A percentile compares a stretch with the other conserved stretches of the same genome.
These are phyloP conservation scores for Calypte anna DNA, from an alignment of 2,113 vertebrate species.

Conservation along the genomic window DNA sequence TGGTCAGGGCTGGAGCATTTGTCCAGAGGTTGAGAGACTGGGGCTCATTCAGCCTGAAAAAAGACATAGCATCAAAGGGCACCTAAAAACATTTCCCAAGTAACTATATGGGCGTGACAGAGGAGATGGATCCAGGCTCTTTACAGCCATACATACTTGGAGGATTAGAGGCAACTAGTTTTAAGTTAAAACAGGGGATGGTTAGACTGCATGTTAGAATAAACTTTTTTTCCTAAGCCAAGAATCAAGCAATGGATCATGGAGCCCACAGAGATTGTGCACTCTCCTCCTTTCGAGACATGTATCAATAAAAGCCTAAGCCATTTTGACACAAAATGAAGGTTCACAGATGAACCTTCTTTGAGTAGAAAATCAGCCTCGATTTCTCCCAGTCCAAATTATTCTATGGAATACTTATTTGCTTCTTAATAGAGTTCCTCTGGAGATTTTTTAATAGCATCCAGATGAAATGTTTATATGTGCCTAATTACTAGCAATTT, in stretches of 20 bases:
- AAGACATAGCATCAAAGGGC: not conserved
- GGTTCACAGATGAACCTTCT: not conserved
- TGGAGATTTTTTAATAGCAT: conserved; percentile 16
- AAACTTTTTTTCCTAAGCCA: not conserved
- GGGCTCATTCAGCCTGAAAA: not conserved
- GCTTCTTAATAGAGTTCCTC: not conserved
- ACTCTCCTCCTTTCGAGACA: not conserved
- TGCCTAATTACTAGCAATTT: conserved; percentile 28
- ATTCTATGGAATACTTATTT: not conserved
- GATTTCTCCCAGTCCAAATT: not conserved
- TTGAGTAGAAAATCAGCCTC: not conserved
- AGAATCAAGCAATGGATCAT: not conserved
- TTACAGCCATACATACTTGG: rapidly evolving
- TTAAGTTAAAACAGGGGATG: not conserved
- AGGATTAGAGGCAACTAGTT: not conserved
- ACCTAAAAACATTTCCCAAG: not conserved
- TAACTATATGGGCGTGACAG: rapidly evolving
- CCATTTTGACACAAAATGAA: no score
- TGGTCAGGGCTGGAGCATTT: not conserved
- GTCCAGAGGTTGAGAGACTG: not conserved
- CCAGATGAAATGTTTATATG: conserved; percentile 30
- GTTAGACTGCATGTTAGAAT: not conserved
- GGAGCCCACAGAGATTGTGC: rapidly evolving
- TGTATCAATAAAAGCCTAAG: not conserved
- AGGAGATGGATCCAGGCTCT: not conserved